Evolutionary conservation across 1,140 invertebrate species (phyloP).

Genomic region (Ephestia elutella): DNA sequence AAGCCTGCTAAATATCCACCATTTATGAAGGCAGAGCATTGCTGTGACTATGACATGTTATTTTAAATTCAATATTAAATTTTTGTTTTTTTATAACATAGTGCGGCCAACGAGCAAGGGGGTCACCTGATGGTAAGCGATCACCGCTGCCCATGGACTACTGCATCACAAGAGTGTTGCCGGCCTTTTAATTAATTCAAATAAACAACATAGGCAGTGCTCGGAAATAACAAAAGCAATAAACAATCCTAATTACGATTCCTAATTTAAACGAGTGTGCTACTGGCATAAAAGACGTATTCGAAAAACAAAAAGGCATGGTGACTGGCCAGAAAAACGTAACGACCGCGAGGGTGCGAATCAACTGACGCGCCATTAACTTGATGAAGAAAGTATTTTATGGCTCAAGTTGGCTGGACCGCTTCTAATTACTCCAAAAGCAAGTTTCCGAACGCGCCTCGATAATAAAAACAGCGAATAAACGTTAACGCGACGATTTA

Average conservation of each 20-base stretch:
- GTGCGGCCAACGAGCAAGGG: too few species aligned
- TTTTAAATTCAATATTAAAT: too few species aligned
- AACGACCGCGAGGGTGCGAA: slow-evolving; percentile 18
- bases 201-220: too few species aligned
- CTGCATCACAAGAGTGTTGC: too few species aligned
- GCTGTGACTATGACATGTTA: too few species aligned
- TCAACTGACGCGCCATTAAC: slow-evolving; percentile 42
- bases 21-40: too few species aligned
- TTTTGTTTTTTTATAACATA: too few species aligned
- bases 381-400: slow-evolving; percentile 63
- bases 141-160: too few species aligned
- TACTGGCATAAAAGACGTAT: slow-evolving; percentile 14
- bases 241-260: slow-evolving; percentile 2
- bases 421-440: slow-evolving; percentile 45
- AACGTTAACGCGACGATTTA: slow-evolving; percentile 9
- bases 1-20: too few species aligned
- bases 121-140: too few species aligned
- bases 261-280: slow-evolving; percentile 2
- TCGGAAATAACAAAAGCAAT: too few species aligned
- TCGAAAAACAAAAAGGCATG: slow-evolving; percentile 25
- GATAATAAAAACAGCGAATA: slow-evolving; percentile 11
- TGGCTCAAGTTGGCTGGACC: slow-evolving; percentile 29
- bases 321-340: slow-evolving; percentile 15
- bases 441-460: slow-evolving; percentile 23
- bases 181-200: too few species aligned